A percentile compares a stretch with the other conserved stretches of the same genome.
These are phyloP conservation scores for Porites lutea DNA, from an alignment of 64 coral and sea anemone species.

Conservation along the genomic window DNA sequence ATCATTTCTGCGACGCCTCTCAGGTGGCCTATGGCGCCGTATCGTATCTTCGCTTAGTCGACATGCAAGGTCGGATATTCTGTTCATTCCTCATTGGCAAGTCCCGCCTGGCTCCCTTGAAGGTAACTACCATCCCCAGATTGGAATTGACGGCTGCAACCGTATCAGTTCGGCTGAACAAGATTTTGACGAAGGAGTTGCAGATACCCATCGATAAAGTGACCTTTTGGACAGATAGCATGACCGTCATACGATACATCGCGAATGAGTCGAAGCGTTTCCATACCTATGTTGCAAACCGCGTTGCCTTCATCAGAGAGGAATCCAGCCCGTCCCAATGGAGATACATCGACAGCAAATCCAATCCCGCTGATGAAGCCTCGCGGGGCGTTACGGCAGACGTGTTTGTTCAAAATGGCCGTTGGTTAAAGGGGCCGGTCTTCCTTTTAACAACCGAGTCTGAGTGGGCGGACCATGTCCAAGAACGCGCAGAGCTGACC, in stretches of 20 bases:
- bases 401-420: too few species aligned
- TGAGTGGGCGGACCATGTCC: too few species aligned
- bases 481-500: background rate
- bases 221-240: conserved; percentile 53
- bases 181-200: conserved; percentile 31
- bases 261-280: conserved; percentile 24
- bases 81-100: background rate
- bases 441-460: too few species aligned
- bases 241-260: conserved; percentile 30
- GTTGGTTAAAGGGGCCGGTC: too few species aligned
- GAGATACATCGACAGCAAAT: too few species aligned
- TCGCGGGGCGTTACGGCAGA: too few species aligned
- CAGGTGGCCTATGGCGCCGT: conserved; percentile 3
- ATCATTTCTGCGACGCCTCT: conserved; percentile 49
- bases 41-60: conserved; percentile 14
- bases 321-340: background rate
- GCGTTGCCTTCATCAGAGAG: conserved; percentile 11
- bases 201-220: background rate
- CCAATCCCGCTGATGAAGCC: too few species aligned
- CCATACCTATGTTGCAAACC: conserved; percentile 41
- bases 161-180: conserved; percentile 9
- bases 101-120: conserved; percentile 27
- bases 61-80: too few species aligned
- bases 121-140: conserved; percentile 7
- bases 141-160: background rate